Evolutionary conservation across 2,888 invertebrate species (phyloP).

Genomic region (Spatulosminthurus flaviceps): DNA sequence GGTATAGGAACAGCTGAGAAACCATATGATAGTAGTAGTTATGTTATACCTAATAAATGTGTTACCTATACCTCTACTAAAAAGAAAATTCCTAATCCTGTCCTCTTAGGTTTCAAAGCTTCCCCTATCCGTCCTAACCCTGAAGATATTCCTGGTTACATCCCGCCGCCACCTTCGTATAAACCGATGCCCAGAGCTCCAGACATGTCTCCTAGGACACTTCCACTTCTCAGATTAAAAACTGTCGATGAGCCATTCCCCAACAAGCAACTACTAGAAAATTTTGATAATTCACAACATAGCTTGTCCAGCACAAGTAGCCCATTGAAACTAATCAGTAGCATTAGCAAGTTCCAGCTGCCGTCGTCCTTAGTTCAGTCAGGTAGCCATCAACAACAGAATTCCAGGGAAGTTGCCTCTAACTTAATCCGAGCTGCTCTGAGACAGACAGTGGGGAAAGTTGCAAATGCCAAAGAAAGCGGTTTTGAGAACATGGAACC

Average conservation of each 20-base stretch:
- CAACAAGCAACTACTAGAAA: slow-evolving; percentile 41
- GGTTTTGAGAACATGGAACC: too few relatives aligned
- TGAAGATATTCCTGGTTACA: slow-evolving; percentile 42
- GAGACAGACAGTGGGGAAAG: neutral
- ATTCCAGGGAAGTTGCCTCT: neutral
- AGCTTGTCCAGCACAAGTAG: neutral
- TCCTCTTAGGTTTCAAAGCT: neutral
- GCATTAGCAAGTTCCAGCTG: slow-evolving; percentile 43
- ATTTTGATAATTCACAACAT: neutral
- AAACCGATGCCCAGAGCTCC: neutral
- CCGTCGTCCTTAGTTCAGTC: slow-evolving; percentile 21
- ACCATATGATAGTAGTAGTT: neutral
- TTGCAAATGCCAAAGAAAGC: neutral
- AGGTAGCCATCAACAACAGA: neutral
- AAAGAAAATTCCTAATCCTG: too few relatives aligned
- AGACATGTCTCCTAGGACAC: slow-evolving; percentile 25
- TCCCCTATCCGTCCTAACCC: slow-evolving; percentile 22
- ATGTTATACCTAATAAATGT: too few relatives aligned
- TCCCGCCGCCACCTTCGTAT: slow-evolving; percentile 41
- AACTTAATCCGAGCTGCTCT: neutral
- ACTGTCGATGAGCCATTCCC: slow-evolving; percentile 57
- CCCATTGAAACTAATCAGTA: slow-evolving; percentile 39
- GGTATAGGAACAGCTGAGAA: neutral
- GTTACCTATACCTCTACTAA: too few relatives aligned
- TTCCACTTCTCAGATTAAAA: slow-evolving; percentile 45